Conservation (phyloP, 2,113 vertebrate species). For the Ctenodactylus gundi region DNA sequence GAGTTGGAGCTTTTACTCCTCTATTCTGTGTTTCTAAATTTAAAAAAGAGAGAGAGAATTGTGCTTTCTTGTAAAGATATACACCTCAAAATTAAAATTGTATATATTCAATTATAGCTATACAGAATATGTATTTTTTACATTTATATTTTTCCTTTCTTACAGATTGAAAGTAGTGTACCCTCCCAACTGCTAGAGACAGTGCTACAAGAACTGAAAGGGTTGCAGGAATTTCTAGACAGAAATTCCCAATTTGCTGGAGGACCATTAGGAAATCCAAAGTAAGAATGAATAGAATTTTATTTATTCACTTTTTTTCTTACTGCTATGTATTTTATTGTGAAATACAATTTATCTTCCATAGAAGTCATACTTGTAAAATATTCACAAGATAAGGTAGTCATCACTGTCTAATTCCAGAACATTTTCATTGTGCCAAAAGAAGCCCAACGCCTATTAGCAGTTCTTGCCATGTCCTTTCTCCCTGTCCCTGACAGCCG, state of each 20-base stretch:
- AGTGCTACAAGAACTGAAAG: slow-evolving; percentile 90
- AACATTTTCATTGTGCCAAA: not conserved
- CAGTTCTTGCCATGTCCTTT: not conserved
- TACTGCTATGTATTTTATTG: not conserved
- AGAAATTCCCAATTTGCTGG: slow-evolving; percentile 96
- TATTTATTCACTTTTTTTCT: not conserved
- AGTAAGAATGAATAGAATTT: slow-evolving; percentile 82
- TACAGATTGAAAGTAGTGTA: slow-evolving; percentile 95
- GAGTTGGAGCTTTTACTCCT: too few relatives aligned
- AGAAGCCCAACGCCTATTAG: not conserved
- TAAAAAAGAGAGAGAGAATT: too few relatives aligned
- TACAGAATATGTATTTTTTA: not conserved
- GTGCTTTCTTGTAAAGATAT: not conserved
- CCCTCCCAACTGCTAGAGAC: slow-evolving; percentile 87
- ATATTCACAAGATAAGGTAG: not conserved
- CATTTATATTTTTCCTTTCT: slow-evolving; percentile 20
- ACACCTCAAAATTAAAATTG: not conserved
- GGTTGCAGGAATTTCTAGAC: slow-evolving; percentile 94
- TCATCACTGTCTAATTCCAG: not conserved
- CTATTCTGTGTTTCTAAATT: too few relatives aligned
- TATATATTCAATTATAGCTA: not conserved
- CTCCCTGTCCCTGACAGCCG: not conserved
- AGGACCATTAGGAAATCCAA: slow-evolving; percentile 90
- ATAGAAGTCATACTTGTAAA: not conserved
- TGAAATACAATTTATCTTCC: not conserved